A percentile compares a stretch with the other conserved stretches of the same genome.
Evolutionary conservation across 2,113 vertebrate genomes (phyloP).

Genomic region (Perca schrenkii): DNA sequence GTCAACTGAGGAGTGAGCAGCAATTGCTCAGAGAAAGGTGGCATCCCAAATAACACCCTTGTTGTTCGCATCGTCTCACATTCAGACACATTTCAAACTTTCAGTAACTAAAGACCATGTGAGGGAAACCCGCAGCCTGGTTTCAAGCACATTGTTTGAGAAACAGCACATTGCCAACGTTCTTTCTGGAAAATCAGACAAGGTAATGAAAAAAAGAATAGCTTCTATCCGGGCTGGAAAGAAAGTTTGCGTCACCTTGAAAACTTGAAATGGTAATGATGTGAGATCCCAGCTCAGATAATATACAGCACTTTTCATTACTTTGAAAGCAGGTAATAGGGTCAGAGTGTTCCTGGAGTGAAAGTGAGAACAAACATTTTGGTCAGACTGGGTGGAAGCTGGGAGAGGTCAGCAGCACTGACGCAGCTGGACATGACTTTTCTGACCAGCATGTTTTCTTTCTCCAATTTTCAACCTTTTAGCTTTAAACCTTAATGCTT

Average conservation of each 20-base stretch:
- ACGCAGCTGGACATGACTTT: background rate
- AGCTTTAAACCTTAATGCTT: background rate
- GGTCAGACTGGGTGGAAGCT: background rate
- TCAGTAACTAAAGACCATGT: background rate
- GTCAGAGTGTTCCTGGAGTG: background rate
- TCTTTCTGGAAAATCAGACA: slow-evolving; percentile 36
- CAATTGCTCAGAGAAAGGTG: background rate
- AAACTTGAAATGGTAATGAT: slow-evolving; percentile 12
- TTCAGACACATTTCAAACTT: background rate
- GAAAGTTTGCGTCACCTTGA: slow-evolving; percentile 1
- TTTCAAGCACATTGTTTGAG: slow-evolving; percentile 12
- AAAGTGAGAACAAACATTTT: slow-evolving; percentile 23
- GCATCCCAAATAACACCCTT: background rate
- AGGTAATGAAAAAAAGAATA: slow-evolving; percentile 8
- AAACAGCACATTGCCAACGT: background rate
- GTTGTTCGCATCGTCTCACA: background rate
- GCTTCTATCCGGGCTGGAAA: slow-evolving; percentile 19
- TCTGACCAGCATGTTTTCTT: background rate
- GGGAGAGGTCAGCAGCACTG: background rate
- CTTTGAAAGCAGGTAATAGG: slow-evolving; percentile 16
- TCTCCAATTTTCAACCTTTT: background rate
- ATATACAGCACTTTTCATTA: slow-evolving; percentile 31
- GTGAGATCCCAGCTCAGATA: slow-evolving; percentile 3
- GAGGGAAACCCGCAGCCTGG: background rate
- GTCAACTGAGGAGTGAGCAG: background rate